phyloP scores from a whole-genome alignment of 2,888 invertebrate species.

The Torymus auratus region DNA sequence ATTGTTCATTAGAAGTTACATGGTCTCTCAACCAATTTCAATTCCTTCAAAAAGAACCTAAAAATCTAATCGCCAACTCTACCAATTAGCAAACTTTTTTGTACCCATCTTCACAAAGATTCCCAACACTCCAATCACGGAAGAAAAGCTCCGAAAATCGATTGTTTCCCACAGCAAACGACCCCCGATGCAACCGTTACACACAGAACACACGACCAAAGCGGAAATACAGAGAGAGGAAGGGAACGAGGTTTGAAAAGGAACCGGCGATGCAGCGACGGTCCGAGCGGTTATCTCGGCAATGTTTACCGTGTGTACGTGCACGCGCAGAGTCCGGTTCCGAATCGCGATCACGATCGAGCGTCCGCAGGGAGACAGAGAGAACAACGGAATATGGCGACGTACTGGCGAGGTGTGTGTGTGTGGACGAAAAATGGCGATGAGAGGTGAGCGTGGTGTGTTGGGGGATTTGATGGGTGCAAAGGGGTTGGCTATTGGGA shows the following conservation, averaged over 20 bases:
- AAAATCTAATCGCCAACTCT: too few species aligned
- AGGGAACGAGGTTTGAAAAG: conserved; percentile 10
- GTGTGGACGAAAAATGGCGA: neutral
- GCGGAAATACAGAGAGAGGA: neutral
- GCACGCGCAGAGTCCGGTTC: neutral
- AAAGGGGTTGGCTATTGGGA: too few species aligned
- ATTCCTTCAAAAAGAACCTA: too few species aligned
- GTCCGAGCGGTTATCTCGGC: conserved; percentile 26
- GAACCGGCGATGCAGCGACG: neutral
- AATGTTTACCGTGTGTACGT: conserved; percentile 30
- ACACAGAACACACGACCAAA: neutral
- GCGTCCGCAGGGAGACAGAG: neutral
- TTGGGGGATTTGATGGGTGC: too few species aligned
- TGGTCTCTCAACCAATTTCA: too few species aligned
- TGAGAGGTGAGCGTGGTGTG: neutral
- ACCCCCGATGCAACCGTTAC: neutral
- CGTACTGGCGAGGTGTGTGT: neutral
- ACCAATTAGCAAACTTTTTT: too few species aligned
- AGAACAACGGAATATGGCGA: neutral
- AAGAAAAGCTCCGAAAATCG: too few species aligned
- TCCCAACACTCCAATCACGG: too few species aligned
- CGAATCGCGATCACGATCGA: conserved; percentile 40
- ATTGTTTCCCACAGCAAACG: too few species aligned
- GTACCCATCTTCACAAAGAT: too few species aligned
- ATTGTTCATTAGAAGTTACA: too few species aligned